These are phyloP conservation scores for Coleophora deauratella DNA, from an alignment of 2,888 invertebrate species.

Conservation along the genomic window DNA sequence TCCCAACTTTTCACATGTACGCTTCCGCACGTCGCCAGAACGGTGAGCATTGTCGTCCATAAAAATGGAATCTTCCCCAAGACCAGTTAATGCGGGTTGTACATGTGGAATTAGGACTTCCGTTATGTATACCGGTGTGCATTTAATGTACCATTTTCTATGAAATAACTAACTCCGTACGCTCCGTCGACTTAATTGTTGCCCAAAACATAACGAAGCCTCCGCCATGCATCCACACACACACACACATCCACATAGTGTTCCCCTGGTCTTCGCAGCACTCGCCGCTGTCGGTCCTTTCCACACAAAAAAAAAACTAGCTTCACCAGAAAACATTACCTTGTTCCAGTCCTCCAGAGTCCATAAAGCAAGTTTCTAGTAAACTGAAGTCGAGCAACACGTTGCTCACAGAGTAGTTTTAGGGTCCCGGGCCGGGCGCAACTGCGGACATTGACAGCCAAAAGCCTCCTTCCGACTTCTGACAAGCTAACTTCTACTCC, in stretches of 20 bases:
- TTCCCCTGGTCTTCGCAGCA: no score
- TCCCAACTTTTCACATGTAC: not conserved
- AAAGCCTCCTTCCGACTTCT: no score
- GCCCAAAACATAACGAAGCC: no score
- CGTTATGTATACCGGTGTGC: constrained; percentile 4
- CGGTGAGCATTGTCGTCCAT: constrained; percentile 1
- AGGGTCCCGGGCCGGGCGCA: constrained; percentile 1
- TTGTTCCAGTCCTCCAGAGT: constrained; percentile 2
- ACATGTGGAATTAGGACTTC: not conserved
- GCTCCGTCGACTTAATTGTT: no score
- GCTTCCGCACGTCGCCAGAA: constrained; percentile 1
- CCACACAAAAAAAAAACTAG: no score
- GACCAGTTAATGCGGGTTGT: constrained; percentile 1
- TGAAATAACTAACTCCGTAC: no score
- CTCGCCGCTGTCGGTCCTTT: no score
- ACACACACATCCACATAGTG: no score
- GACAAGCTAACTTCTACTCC: not conserved
- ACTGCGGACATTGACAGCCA: no score
- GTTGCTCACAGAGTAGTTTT: constrained; percentile 4
- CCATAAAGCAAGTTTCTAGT: constrained; percentile 1
- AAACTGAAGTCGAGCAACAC: constrained; percentile 1
- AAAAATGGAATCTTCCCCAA: not conserved
- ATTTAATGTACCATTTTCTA: constrained; percentile 3
- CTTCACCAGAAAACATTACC: no score
- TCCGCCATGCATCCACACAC: no score